Evolutionary conservation across 2,888 invertebrate species (phyloP), one percentile per base, ranked within the genome.

Genomic region (Artemia sinica): DNA sequence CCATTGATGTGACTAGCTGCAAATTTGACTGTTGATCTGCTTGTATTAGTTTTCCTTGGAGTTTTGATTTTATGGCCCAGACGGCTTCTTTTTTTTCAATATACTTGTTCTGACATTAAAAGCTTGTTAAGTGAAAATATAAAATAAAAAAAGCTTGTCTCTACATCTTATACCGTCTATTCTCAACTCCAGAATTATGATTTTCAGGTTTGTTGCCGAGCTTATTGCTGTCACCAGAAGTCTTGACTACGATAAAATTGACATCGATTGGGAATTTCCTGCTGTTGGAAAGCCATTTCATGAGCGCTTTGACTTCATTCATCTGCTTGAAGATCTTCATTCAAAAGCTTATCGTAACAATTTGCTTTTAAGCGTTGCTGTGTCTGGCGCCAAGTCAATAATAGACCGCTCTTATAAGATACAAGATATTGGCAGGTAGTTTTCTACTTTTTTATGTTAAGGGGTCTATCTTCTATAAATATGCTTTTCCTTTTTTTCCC

Each of bases 341-440:
- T 80, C 81, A 71, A 86, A 86, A 86, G 74, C 78, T 81, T 18
- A 80, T 83, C 50, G 79, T 66, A 49, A 14, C 69, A 68, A 66
- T 50, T 63, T 10, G 6, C 11, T 49, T 41, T 41, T 68, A 8
- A 10, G 18, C 12, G 82, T 88, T 6, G 91, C 91, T 1, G 88
- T 88, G 0, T 89, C 88, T 0, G 89, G 91, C 12, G 87, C 87
- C 0, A 82, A 85, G 74, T 82, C 84, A 0, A 86, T 93, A 70
- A 83, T 88, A 0, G 84, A 86, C 74, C 81, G 83, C 69, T 84
- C 89, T 0, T 93, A 93, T 77, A 86, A 91, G 76, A 83, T 92
- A 12, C 80, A 83, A 28, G 84, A 87, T 76, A 81, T 93, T 71
- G 87, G 89, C 73, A 79, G 85, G 81, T 91, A 78, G 78, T 79